These are phyloP conservation scores for Leptodactylus fallax DNA, from an alignment of 2,797 vertebrate genomes.

Conservation along the genomic window DNA sequence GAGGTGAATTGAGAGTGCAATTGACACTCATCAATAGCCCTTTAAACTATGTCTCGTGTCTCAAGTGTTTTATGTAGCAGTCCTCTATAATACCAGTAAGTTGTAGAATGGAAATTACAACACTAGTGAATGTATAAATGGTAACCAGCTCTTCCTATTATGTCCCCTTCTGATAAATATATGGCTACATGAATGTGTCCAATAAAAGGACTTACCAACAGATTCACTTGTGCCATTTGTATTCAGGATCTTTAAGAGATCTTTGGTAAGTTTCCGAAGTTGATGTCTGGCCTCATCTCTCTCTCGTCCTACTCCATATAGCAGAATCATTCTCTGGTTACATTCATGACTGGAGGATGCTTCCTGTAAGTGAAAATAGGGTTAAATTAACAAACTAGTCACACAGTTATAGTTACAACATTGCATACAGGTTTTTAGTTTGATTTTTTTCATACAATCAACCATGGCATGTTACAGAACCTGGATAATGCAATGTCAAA, in stretches of 20 bases:
- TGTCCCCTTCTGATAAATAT: neutral
- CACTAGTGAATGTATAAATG: neutral
- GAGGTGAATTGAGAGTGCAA: neutral
- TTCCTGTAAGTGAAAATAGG: slow-evolving; percentile 68
- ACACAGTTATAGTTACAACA: neutral
- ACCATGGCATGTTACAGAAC: too few species aligned
- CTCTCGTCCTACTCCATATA: slow-evolving; percentile 74
- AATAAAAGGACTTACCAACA: slow-evolving; percentile 66
- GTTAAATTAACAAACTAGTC: neutral
- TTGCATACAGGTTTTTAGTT: too few species aligned
- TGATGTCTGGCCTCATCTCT: slow-evolving; percentile 74
- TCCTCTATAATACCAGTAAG: neutral
- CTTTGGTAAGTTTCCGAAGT: slow-evolving; percentile 78
- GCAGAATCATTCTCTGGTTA: slow-evolving; percentile 76
- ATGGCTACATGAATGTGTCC: neutral
- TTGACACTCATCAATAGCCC: neutral
- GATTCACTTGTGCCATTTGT: slow-evolving; percentile 74
- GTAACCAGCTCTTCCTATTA: neutral
- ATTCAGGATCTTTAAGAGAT: slow-evolving; percentile 77
- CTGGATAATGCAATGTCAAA: too few species aligned
- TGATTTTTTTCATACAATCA: too few species aligned
- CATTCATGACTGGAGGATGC: slow-evolving; percentile 76
- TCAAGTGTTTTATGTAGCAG: neutral
- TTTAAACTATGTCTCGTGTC: neutral
- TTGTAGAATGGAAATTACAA: neutral